Evolutionary conservation across 1,140 invertebrate species (phyloP), one percentile per base, ranked within the genome.

Genomic region (Steinernema khuongi): DNA sequence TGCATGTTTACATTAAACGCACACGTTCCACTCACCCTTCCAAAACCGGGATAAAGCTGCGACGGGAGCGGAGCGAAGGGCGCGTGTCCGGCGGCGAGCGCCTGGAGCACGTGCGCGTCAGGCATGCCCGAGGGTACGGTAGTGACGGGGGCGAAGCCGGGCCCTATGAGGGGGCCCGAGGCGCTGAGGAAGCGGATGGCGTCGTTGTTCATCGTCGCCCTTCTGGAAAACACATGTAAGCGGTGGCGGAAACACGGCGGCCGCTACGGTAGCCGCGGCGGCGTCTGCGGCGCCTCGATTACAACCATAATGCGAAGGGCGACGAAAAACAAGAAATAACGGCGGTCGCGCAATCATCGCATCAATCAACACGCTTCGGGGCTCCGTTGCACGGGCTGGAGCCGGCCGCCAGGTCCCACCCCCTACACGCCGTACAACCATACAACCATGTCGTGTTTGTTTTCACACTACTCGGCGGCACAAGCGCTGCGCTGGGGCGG

Each of bases 371-470:
- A 60, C 50, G 50, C 50, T 60, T 22, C 50, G 26, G 50, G 50
- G 50, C 11, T 60, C 50, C 50, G 26, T 7, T n/a, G 36, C 36
- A 17, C 22, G 14, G 50, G 22, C 50, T 11, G 50, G 26, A 22
- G 4, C 36, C 7, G 7, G 36, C 36, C 36, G 36, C 19, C 50
- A 26, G 50, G 50, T 11, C 22, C 50, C 50, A 17, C 50, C 50
- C 50, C 50, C 26, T 60, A 60, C 50, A 60, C 50, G 14, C 22
- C 19, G 14, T 60, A 60, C 50, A 60, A 60, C 50, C 50, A 60
- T 60, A 60, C 50, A 60, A 60, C 50, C 50, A 60, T 60, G 50
- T 60, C 50, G 50, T 60, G 50, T 60, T 60, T 60, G 50, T 60
- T 60, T 60, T 60, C 50, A 60, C 50, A 60, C 50, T 60, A 60